Base-by-base conservation (phyloP, 2,113 vertebrate genomes). In the Myotis lucifugus region DNA sequence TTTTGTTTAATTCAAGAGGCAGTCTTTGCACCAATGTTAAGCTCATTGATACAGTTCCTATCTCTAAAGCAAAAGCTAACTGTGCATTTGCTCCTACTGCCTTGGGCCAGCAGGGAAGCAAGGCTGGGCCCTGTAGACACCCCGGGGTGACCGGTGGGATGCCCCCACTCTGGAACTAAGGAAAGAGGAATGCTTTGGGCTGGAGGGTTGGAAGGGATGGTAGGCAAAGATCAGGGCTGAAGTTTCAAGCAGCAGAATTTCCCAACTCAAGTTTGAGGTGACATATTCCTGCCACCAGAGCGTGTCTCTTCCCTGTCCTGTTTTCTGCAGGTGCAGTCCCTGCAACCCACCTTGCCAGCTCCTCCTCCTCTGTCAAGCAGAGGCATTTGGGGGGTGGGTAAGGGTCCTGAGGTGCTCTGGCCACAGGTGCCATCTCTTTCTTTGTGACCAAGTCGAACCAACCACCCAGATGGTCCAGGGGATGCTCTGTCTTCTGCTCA, bases 191-290 rank as follows among this genome's bases (percentile, higher is more conserved):
- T 89, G 67, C 93, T 92, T 90, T 78, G 90, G 92, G 77, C 52
- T 66, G 81, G 92, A 85, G 50, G 94, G 8, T 67, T 76, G 74
- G 48, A 92, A 88, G 91, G 91, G 76, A 56, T 61, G 76, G 87
- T 56, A 61, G 97, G 73, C 76, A 92, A 40, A 96, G 84, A 61
- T 95, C 78, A 81, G 94, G 95, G 78, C 66, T 86, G 78, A 96
- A 76, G 94, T 87, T 88, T 95, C 73, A 94, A 97, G 94, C 92
- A 94, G 95, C 92, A 96, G 78, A 74, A 91, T 93, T 91, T 95
- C 81, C 83, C 88, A 85, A 32, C 90, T 96, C 67, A 23, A 12
- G 72, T 90, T 70, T 61, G 79, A 93, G 76, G 90, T 95, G 92
- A 92, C 85, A 54, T 56, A n/a, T 59, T 90, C 96, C 78, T 1